Conservation (phyloP, 2,888 invertebrate genomes). For the Chirona hameri region DNA sequence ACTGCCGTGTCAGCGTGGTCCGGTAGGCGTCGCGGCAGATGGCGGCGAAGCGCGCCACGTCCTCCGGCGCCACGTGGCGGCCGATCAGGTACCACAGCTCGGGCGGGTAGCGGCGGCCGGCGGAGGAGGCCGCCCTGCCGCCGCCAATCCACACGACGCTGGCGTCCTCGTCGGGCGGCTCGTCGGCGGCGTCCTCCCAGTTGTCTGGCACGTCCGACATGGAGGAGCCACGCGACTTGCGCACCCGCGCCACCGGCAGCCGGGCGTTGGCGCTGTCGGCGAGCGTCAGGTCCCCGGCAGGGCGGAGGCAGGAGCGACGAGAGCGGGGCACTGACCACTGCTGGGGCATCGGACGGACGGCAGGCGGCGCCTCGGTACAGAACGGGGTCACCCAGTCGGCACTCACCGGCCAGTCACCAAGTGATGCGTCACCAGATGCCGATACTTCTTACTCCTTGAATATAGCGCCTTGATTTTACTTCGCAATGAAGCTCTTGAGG, state of each 20-base stretch:
- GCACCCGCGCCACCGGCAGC: background rate
- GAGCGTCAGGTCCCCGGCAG: background rate
- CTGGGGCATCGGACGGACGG: no score
- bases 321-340: no score
- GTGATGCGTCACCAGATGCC: no score
- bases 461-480: no score
- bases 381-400: no score
- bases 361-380: no score
- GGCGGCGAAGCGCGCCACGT: slow-evolving; percentile 8
- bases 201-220: background rate
- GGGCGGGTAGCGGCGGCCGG: slow-evolving; percentile 6
- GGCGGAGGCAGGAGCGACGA: background rate
- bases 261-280: slow-evolving; percentile 23
- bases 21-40: slow-evolving; percentile 27
- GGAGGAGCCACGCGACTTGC: background rate
- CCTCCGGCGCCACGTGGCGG: slow-evolving; percentile 24
- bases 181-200: background rate
- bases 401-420: no score
- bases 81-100: slow-evolving; percentile 26
- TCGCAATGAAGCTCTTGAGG: no score
- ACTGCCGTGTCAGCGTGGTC: background rate
- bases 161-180: background rate
- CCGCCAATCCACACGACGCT: background rate
- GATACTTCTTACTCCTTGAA: no score
- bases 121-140: background rate